Evolutionary conservation across 2,797 vertebrate genomes (phyloP), one percentile per base, ranked within the genome.

Genomic region (Scarus forsteni): DNA sequence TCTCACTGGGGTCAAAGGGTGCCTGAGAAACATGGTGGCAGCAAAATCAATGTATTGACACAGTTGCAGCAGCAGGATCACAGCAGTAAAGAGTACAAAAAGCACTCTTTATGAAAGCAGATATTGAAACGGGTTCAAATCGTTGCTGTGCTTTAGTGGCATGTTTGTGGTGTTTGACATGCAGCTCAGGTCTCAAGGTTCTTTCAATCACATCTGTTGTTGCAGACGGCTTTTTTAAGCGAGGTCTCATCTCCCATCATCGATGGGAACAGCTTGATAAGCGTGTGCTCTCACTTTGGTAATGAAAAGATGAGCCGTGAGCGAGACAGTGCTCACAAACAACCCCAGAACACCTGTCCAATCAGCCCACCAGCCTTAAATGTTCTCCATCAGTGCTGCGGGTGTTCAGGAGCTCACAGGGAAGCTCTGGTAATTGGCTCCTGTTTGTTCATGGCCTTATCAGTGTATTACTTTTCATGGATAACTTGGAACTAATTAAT

Each of bases 401-500:
- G 79, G 59, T 77, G 77, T 80, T 74, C 53, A 42, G 77, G 77
- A 72, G 84, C 75, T 88, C 72, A 64, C 70, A 69, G 75, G 81
- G 80, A 90, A 85, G 83, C 40, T 50, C 73, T 55, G 70, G 75
- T 92, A 92, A 93, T 92, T 92, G 88, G 76, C 86, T 92, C 86
- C 80, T 92, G 92, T 92, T 93, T 93, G 87, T 92, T 90, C 75
- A 70, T 80, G 57, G 80, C 70, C 75, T 93, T 93, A 93, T 94
- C 91, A 71, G 70, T 66, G 87, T 90, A 90, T 93, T 91, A 84
- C 92, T 91, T 39, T 94, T 91, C 92, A 92, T 80, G 83, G 90
- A 86, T 90, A 92, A 92, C 88, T 90, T 83, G 80, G 81, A 93
- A 85, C 81, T 92, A 90, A 94, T 94, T 93, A 92, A 93, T 90